Evolutionary conservation across 2,888 invertebrate genomes (phyloP), one percentile per base, ranked within the genome.

Genomic region (Carpatolechia fugitivella): DNA sequence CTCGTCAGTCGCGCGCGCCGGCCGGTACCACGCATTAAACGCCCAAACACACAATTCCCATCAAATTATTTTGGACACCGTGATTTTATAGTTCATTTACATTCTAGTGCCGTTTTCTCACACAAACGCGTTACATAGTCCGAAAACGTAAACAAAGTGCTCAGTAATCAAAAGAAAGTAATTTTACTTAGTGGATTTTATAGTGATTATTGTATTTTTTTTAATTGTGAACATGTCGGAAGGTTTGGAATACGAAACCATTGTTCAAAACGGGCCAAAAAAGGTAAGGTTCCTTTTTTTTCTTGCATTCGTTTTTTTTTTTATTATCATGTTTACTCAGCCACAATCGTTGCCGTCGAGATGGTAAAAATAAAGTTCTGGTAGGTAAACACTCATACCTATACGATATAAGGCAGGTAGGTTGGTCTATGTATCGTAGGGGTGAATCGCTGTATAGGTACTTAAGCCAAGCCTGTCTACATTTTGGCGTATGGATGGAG

Each of bases 161-260:
- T 69, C 74, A 70, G 73, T 65, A 71, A 18, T 18, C 2, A 76
- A 69, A 69, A 73, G 73, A 77, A 73, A 70, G 65, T 65, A 60
- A 56, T 51, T 62, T 62, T 65, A 60, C 63, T 56, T 69, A 68
- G 73, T 78, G 77, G 74, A 73, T 76, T 74, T 77, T 78, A 72
- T 71, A 73, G 83, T 83, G 81, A 72, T 75, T 78, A 72, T 68
- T n/a, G 11, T 24, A 24, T 10, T 72, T 75, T 72, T 72, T 80
- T 30, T 8, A 40, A n/a, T 79, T 82, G 81, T 76, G 72, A 77
- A 74, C 69, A 91, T 91, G 91, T 87, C 91, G 59, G 93, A 92
- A 82, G 93, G 92, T 73, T 87, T 92, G 82, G 93, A 93, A 87
- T 92, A 93, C 82, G 93, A 93, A 72, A 91, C 89, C 79, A 91